These are phyloP conservation scores for Crematogaster levior DNA, from an alignment of 2,888 invertebrate genomes.

Conservation along the genomic window DNA sequence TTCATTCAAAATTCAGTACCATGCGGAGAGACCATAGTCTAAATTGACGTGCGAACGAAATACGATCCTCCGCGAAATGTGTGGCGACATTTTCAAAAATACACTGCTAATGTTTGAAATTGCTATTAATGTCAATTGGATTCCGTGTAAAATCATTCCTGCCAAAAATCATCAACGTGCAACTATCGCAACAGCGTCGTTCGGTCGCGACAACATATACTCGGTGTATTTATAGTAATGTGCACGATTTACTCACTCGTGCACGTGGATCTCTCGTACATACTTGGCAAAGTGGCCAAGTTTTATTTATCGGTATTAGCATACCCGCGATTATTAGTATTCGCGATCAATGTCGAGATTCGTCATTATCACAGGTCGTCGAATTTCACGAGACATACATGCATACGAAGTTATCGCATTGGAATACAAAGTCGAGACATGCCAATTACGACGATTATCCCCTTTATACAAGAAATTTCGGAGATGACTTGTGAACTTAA, in stretches of 20 bases:
- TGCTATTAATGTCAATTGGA: constrained; percentile 29
- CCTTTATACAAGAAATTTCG: not conserved
- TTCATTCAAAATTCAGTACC: constrained; percentile 25
- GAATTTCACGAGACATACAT: not conserved
- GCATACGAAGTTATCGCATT: not conserved
- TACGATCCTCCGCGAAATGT: not conserved
- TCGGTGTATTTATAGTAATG: constrained; percentile 35
- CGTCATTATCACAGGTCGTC: constrained; percentile 26
- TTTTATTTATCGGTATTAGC: constrained; percentile 6
- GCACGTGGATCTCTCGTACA: constrained; percentile 3
- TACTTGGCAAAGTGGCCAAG: constrained; percentile 9
- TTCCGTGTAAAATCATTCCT: not conserved
- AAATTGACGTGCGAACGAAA: constrained; percentile 28
- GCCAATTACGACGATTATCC: not conserved
- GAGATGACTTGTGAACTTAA: not conserved
- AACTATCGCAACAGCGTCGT: constrained; percentile 3
- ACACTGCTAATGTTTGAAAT: constrained; percentile 4
- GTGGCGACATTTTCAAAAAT: constrained; percentile 16
- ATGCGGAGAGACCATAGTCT: not conserved
- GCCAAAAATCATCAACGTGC: constrained; percentile 13
- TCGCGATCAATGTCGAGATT: constrained; percentile 13
- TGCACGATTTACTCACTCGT: constrained; percentile 1
- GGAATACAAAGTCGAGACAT: not conserved
- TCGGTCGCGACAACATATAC: not conserved
- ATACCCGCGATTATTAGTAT: constrained; percentile 7